phyloP scores from a whole-genome alignment of 1,140 invertebrate species.

The Calosoma granatense region DNA sequence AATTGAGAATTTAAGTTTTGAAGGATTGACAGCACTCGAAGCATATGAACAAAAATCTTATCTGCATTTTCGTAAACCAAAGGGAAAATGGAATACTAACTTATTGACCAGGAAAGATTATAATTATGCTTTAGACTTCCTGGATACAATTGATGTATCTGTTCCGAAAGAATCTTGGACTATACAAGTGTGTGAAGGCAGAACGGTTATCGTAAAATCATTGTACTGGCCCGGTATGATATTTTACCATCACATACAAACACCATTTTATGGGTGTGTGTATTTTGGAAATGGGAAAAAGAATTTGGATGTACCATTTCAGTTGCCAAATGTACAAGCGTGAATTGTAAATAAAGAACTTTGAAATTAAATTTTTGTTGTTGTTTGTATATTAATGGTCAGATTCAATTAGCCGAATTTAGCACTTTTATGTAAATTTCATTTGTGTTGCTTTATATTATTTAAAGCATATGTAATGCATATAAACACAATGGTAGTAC shows the following conservation, averaged over 20 bases:
- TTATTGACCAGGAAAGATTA: conserved; percentile 58
- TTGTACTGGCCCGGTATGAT: conserved; percentile 65
- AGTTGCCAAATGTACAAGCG: conserved; percentile 36
- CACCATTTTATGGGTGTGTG: conserved; percentile 53
- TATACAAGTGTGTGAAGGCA: conserved; percentile 44
- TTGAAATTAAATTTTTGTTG: not conserved
- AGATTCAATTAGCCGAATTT: no score
- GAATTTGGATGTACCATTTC: conserved; percentile 62
- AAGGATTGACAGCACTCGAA: conserved; percentile 48
- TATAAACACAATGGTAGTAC: no score
- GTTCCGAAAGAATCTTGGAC: conserved; percentile 54
- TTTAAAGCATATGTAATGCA: no score
- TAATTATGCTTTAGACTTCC: conserved; percentile 65
- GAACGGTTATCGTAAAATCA: conserved; percentile 48
- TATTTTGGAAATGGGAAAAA: conserved; percentile 64
- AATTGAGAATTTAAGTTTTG: conserved; percentile 55
- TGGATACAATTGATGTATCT: conserved; percentile 59
- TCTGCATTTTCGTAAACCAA: conserved; percentile 52
- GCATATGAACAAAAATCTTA: conserved; percentile 53
- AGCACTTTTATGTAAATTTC: no score
- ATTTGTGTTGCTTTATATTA: no score
- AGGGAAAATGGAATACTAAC: conserved; percentile 60
- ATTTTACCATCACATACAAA: conserved; percentile 58
- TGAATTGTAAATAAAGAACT: not conserved
- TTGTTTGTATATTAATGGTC: no score